Evolutionary conservation across 2,888 invertebrate genomes (phyloP), one percentile per base, ranked within the genome.

Genomic region (Tachina lurida): DNA sequence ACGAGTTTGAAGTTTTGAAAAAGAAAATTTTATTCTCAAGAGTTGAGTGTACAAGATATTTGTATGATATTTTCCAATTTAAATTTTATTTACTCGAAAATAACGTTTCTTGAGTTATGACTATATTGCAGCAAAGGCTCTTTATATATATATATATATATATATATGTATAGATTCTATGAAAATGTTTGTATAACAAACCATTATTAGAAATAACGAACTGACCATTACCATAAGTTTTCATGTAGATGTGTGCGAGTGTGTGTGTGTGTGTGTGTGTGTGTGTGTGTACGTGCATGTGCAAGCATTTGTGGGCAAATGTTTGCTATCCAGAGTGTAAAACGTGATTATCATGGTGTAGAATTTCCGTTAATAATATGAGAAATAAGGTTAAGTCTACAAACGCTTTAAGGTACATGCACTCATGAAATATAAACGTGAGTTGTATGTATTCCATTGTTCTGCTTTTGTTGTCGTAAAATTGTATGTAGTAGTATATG

Each of bases 351-450:
- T 67, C 68, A 49, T 71, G 49, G 62, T 68, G 22, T 60, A 63
- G 67, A 78, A 77, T 62, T 74, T 80, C 67, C 71, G 76, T 71
- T 77, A 77, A 71, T 84, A 84, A 76, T 67, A 79, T 71, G 60
- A 84, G 76, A 84, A 80, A 84, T 71, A 45, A 80, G 84, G 75
- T 76, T 84, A 84, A 80, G 80, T 79, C 71, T 62, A 80, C 84
- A 84, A 80, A 84, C 84, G 80, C 80, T 84, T 80, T 47, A 71
- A 79, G 17, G 47, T 67, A 73, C 49, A 52, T 43, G 58, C 73
- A 56, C 13, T 65, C 73, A 45, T 73, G 47, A 67, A 56, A 58
- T n/a, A 49, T 31, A 67, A 65, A 65, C 73, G 47, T 58, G 56
- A 58, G 31, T 52, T 43, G 7, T 68, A 49, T 63, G 39, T 10